A percentile compares a stretch with the other conserved stretches of the same genome.
These are phyloP conservation scores for Acanthococcus lagerstroemiae DNA, from an alignment of 2,888 invertebrate genomes.

Conservation along the genomic window DNA sequence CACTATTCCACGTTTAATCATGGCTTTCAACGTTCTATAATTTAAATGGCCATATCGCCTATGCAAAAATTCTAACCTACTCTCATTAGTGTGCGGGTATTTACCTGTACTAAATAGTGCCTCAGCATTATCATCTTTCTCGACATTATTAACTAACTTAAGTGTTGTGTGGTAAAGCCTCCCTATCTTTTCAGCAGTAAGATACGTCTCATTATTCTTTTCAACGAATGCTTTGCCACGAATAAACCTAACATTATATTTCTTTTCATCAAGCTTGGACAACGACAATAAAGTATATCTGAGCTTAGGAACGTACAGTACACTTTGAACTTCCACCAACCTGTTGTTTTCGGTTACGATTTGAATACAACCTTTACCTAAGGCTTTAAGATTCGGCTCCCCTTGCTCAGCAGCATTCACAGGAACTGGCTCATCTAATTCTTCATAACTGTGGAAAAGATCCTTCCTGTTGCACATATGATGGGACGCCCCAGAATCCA, in stretches of 20 bases:
- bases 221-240: not conserved
- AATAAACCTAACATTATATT: not conserved
- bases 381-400: not conserved
- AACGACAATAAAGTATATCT: not conserved
- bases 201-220: not conserved
- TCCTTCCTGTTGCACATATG: not conserved
- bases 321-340: not conserved
- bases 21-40: not conserved
- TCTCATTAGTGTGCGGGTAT: not conserved
- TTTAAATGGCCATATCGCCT: not conserved
- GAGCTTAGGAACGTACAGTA: not conserved
- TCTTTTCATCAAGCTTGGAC: not conserved
- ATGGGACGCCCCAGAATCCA: not conserved
- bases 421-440: not conserved
- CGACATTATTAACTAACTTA: not conserved
- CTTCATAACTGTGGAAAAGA: not conserved
- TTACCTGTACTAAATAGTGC: too few relatives aligned
- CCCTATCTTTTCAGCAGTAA: not conserved
- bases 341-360: not conserved
- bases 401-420: not conserved
- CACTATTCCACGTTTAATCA: not conserved
- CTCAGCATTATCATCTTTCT: too few relatives aligned
- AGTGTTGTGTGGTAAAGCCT: not conserved
- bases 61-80: not conserved
- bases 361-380: not conserved